Base-by-base conservation (phyloP, 2,113 vertebrate species). In the Pholis gunnellus region DNA sequence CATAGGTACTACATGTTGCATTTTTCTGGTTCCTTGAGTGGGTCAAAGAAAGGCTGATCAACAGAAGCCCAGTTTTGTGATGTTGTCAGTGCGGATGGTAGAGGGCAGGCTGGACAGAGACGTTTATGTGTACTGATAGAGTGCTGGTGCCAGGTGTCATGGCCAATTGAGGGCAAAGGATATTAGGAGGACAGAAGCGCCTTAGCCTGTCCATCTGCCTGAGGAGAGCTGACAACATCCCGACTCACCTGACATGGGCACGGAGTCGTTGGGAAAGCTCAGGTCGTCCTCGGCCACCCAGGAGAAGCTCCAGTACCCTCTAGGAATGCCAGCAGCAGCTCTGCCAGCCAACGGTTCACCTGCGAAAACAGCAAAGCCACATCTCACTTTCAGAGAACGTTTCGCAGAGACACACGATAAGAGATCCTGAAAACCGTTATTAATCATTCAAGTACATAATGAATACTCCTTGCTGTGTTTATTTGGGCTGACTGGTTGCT, bases 301-400 rank as follows among this genome's bases (percentile, higher is more conserved):
- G 75, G 95, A 95, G 82, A 96, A 96, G 90, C 91, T 96, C 95
- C 95, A 96, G 91, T 95, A 94, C 20, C 91, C 93, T 82, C 72
- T 54, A 59, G 94, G 89, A 84, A 89, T 29, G 22, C 74, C 76
- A 31, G 75, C 61, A 27, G 84, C 50, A 2, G 67, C 65, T 64
- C 60, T 83, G 9, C 86, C 81, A 31, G 70, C 46, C 74, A 68
- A 25, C 4, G 75, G 61, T 46, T 93, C 87, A 60, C 90, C 94
- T 95, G 91, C 1, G 78, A 83, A 52, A 75, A 84, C 20, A 81
- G 25, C 4, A 85, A 52, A 84, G 18, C 5, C 25, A 59, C 63
- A 74, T 22, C 6, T 77, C 31, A 75, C 27, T 52, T 61, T 75
- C 34, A 82, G 69, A 71, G 9, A 13, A 38, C 5, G 3, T 52